Conservation (phyloP, 2,888 invertebrate genomes). For the Sarcophaga rosellei region DNA sequence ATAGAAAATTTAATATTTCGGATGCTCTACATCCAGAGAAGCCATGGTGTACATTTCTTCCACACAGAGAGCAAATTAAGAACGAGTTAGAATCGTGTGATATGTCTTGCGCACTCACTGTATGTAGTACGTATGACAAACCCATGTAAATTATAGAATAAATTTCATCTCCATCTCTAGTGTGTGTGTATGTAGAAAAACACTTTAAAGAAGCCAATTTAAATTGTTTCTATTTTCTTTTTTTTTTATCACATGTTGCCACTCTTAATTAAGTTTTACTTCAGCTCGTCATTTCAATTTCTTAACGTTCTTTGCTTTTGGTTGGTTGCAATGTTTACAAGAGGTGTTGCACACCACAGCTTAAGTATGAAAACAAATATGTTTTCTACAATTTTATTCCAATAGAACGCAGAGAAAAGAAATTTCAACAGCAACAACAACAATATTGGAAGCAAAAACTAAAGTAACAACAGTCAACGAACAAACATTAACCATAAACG, state of each 20-base stretch:
- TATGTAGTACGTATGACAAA: no score
- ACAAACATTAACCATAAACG: neutral
- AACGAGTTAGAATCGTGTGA: no score
- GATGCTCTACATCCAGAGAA: no score
- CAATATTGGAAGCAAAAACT: neutral
- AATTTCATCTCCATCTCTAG: no score
- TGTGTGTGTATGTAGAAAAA: no score
- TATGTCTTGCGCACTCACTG: no score
- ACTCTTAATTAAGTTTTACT: slow-evolving; percentile 4
- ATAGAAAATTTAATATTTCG: no score
- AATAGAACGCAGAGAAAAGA: neutral
- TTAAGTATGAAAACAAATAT: neutral
- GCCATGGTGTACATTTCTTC: no score
- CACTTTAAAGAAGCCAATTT: neutral
- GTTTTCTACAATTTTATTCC: neutral
- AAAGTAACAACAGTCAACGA: neutral
- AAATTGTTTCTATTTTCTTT: neutral
- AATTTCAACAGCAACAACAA: neutral
- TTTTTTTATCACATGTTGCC: slow-evolving; percentile 5
- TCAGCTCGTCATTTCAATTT: neutral
- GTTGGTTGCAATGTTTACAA: slow-evolving; percentile 13
- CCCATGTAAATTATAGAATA: no score
- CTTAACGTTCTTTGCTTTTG: neutral
- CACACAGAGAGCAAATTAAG: no score
- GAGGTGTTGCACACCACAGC: slow-evolving; percentile 8